Evolutionary conservation across 2,888 invertebrate species (phyloP), one percentile per base, ranked within the genome.

Genomic region (Gortyna flavago): DNA sequence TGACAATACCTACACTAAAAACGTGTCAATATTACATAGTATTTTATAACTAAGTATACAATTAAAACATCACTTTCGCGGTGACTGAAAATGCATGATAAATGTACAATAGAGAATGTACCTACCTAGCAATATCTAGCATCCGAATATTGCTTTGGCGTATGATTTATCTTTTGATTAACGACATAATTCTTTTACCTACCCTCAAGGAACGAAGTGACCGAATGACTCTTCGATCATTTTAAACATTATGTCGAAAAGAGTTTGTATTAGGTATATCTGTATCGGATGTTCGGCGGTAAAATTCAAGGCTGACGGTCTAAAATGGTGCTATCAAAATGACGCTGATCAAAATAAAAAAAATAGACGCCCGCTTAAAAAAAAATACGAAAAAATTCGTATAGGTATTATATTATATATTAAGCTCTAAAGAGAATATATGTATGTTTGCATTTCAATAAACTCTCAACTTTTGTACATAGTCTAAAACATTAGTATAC

Each of bases 381-480:
- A 68, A 67, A 64, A 54, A 70, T 44, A 80, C 70, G 73, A 79
- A 78, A 78, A 65, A 65, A 65, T 70, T 83, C 62, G 77, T 64
- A 71, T 7, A 13, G n/a, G 66, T 16, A 51, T 79, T 72, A 81
- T 77, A 80, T 77, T 77, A 80, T 77, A 84, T 80, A 79, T 83
- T 85, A 79, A 84, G 73, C 32, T 83, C 71, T 79, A 77, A 62
- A 83, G 41, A 79, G 61, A 73, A 85, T 51, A 74, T 67, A 35
- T 67, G 59, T 67, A 35, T 67, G 59, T 51, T 77, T 71, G 71
- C 61, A 76, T 80, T 85, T 79, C 67, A 83, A 80, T 75, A 77
- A 83, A 85, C 70, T 80, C 61, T 75, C 48, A 70, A 73, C 61
- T 51, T 86, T 84, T 82, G 82, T 86, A 87, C 82, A 87, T 80